phyloP scores from a whole-genome alignment of 2,797 vertebrate genomes.

The Sebastes diploproa region DNA sequence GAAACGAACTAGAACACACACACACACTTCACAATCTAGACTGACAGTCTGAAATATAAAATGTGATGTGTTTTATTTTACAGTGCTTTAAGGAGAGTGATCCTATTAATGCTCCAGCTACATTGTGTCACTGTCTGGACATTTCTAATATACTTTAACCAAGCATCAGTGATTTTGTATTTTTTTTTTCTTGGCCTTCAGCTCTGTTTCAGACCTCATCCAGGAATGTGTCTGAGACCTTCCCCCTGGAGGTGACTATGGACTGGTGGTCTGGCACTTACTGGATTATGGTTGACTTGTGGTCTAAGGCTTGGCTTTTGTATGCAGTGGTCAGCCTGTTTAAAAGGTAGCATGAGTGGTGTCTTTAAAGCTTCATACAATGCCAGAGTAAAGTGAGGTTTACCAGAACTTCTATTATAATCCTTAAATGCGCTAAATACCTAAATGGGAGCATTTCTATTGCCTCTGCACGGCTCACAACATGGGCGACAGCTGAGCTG shows the following conservation, averaged over 20 bases:
- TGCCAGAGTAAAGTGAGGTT: neutral
- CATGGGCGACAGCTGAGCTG: too few species aligned
- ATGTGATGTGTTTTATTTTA: neutral
- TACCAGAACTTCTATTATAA: neutral
- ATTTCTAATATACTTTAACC: neutral
- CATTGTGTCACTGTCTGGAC: neutral
- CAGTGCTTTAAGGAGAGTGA: neutral
- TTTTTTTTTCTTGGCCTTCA: slow-evolving; percentile 1
- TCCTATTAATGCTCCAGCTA: neutral
- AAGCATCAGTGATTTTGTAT: neutral
- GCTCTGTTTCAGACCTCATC: slow-evolving; percentile 58
- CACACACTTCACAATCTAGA: neutral
- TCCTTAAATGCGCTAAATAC: neutral
- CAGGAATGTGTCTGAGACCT: slow-evolving; percentile 56
- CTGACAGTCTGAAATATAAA: neutral
- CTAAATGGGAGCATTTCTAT: too few species aligned
- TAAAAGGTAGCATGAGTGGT: slow-evolving; percentile 45
- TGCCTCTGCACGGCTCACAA: accelerated
- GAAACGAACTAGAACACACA: neutral
- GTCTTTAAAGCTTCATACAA: neutral
- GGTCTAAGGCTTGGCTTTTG: slow-evolving; percentile 61
- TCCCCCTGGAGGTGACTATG: slow-evolving; percentile 67
- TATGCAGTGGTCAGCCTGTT: slow-evolving; percentile 35
- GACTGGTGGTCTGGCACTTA: slow-evolving; percentile 61
- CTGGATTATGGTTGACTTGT: slow-evolving; percentile 60